Percentiles rank a stretch among this genome's conserved stretches.
These are phyloP conservation scores for Auanema freiburgensis DNA, from an alignment of 2,888 invertebrate species.

Conservation along the genomic window DNA sequence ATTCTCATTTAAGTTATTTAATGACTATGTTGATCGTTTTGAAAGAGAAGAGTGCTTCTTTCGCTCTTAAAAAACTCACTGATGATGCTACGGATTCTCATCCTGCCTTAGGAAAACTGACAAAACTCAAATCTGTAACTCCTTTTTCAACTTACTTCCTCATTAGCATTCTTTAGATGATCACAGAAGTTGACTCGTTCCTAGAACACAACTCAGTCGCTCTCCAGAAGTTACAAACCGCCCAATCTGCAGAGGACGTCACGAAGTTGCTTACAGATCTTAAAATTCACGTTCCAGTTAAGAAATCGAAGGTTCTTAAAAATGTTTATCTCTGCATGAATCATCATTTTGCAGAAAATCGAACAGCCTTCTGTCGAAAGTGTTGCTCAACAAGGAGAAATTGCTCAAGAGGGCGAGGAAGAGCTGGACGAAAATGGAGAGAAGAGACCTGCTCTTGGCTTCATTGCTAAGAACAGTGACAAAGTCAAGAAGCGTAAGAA, in stretches of 20 bases:
- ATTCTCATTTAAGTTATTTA: constrained; percentile 75
- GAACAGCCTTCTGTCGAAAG: background rate
- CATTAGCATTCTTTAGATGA: too few species aligned
- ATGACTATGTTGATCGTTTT: constrained; percentile 84
- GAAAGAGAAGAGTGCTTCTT: constrained; percentile 78
- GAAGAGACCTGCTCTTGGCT: too few species aligned
- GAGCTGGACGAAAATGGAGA: too few species aligned
- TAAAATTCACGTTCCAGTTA: too few species aligned
- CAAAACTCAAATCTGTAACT: background rate
- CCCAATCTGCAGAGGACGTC: constrained; percentile 11
- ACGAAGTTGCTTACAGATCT: background rate
- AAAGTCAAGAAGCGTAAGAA: background rate
- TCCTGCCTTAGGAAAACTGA: constrained; percentile 70
- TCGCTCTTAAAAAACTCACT: constrained; percentile 68
- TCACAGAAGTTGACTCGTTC: constrained; percentile 33
- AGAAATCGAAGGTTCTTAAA: too few species aligned
- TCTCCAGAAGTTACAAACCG: constrained; percentile 29
- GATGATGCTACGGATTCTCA: constrained; percentile 73
- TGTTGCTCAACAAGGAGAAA: constrained; percentile 10
- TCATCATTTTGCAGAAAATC: too few species aligned
- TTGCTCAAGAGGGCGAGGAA: too few species aligned
- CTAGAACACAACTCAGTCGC: constrained; percentile 30
- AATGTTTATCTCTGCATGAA: too few species aligned
- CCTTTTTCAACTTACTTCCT: too few species aligned
- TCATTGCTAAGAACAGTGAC: background rate